These are phyloP conservation scores for Platycheirus rosarum DNA, from an alignment of 2,888 invertebrate genomes.

Conservation along the genomic window DNA sequence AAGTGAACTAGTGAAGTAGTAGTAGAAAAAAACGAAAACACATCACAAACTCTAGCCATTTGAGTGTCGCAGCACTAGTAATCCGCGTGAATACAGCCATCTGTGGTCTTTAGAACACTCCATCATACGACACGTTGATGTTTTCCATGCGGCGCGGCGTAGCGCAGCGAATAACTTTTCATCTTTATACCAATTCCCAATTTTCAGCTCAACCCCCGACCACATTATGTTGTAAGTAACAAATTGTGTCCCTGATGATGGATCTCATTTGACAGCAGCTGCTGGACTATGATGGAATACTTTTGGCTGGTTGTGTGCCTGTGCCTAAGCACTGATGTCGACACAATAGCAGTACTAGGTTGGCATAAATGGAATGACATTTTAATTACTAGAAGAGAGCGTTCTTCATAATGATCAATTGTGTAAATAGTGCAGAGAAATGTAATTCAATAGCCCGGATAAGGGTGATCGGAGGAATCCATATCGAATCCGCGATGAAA, in stretches of 20 bases:
- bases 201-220: constrained; percentile 16
- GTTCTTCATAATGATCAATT: constrained; percentile 69
- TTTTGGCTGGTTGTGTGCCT: constrained; percentile 16
- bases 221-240: constrained; percentile 52
- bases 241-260: constrained; percentile 68
- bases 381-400: constrained; percentile 80
- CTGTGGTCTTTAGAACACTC: constrained; percentile 59
- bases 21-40: constrained; percentile 3
- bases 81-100: constrained; percentile 69
- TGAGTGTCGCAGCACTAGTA: constrained; percentile 6
- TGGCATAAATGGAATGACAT: constrained; percentile 78
- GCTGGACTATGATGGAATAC: constrained; percentile 70
- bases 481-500: constrained; percentile 5
- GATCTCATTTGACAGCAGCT: constrained; percentile 67
- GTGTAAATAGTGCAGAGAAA: constrained; percentile 60
- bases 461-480: constrained; percentile 22
- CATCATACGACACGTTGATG: constrained; percentile 41
- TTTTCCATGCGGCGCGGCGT: constrained; percentile 12
- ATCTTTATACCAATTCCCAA: not conserved
- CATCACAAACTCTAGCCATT: constrained; percentile 4
- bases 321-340: not conserved
- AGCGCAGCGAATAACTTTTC: constrained; percentile 5
- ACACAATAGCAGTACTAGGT: constrained; percentile 26
- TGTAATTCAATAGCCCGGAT: constrained; percentile 69
- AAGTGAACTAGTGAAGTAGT: not conserved